These are phyloP conservation scores for Nothura maculosa DNA, from an alignment of 2,797 vertebrate genomes.

Conservation along the genomic window DNA sequence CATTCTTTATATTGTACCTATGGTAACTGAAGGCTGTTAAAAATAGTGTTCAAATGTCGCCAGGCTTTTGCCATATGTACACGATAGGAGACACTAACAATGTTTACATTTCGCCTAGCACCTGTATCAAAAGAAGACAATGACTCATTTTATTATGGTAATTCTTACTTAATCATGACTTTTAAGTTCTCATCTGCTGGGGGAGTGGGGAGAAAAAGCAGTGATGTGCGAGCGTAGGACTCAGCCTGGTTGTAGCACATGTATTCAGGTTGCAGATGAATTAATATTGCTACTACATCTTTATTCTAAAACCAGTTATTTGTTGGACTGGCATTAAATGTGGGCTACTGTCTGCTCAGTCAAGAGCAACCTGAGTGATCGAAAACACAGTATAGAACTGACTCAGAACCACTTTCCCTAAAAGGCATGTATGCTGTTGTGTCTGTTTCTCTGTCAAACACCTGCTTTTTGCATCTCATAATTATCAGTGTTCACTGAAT, in stretches of 20 bases:
- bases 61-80: not conserved
- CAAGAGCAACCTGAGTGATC: not conserved
- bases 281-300: not conserved
- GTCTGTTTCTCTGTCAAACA: conserved; percentile 10
- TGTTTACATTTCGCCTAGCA: not conserved
- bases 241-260: not conserved
- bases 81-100: not conserved
- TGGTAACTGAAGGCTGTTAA: not conserved
- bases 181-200: not conserved
- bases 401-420: not conserved
- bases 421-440: not conserved
- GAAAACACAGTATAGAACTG: not conserved
- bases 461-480: not conserved
- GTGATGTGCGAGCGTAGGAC: not conserved
- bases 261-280: not conserved
- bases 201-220: not conserved
- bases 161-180: not conserved
- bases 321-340: not conserved
- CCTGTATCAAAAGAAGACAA: not conserved
- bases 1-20: not conserved
- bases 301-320: not conserved
- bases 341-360: not conserved
- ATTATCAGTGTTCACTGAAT: not conserved
- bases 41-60: not conserved
- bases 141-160: not conserved